Evolutionary conservation across 2,888 invertebrate species (phyloP), one percentile per base, ranked within the genome.

Genomic region (Dryococelus australis): DNA sequence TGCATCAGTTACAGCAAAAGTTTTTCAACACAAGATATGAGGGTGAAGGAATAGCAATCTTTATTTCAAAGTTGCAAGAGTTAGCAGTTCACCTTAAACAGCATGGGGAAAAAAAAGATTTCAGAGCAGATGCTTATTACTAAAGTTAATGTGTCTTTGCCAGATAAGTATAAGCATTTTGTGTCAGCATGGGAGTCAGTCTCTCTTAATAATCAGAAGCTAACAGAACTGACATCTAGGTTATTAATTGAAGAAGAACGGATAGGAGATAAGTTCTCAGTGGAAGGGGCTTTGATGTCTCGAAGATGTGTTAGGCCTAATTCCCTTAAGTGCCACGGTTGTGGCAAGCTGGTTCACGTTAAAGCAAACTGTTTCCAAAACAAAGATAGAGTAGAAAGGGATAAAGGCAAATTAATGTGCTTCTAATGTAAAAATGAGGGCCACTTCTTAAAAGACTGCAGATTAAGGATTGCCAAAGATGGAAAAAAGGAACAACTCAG

Each of bases 1-100:
- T 65, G 65, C n/a, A 24, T 65, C 65, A 65, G n/a, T 65, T 65
- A 65, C 65, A 65, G n/a, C 65, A 65, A 24, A 65, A 65, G 65
- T 65, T 65, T 65, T 65, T 65, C 65, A 10, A 65, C 20, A 0
- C 8, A 16, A 65, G 24, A n/a, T 65, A 65, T 65, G 65, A 65
- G 1, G n/a, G 65, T 16, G 65, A 10, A 65, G n/a, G 65, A 0
- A 65, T 65, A 65, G 20, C 65, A 0, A 65, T 65, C 24, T 16
- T 65, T n/a, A 65, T 65, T n/a, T 65, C 65, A 65, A 65, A 65
- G 65, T 24, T 65, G 65, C 24, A 65, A 16, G 65, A 65, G 24
- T 16, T 65, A n/a, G 20, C 65, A 16, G 65, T n/a, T 65, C 65
- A 24, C n/a, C 20, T 65, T 0, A 65, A 65, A 65, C 65, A 65